phyloP scores from a whole-genome alignment of 2,888 invertebrate species.

The Oasisia sp. region DNA sequence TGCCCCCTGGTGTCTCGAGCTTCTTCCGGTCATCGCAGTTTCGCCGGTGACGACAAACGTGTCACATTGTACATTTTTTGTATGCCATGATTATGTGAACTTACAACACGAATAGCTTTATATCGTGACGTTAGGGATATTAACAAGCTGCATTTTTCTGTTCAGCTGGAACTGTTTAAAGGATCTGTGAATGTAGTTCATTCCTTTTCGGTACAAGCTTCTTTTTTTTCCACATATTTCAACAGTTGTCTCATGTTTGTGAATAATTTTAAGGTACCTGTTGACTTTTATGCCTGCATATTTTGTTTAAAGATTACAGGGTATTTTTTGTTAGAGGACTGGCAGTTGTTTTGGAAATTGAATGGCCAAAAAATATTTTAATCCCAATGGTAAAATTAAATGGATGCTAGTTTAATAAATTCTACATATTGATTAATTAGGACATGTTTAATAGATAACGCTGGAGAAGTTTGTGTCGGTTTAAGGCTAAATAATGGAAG shows the following conservation, averaged over 20 bases:
- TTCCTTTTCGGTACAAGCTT: background rate
- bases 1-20: background rate
- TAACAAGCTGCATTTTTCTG: background rate
- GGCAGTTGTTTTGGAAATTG: background rate
- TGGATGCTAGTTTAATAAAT: background rate
- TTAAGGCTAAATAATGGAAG: background rate
- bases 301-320: conserved; percentile 9
- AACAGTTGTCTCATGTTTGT: background rate
- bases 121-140: background rate
- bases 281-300: background rate
- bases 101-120: background rate
- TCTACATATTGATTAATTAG: background rate
- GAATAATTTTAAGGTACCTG: background rate
- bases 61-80: background rate
- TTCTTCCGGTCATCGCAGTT: background rate
- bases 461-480: no score
- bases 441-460: background rate
- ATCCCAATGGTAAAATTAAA: background rate
- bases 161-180: background rate
- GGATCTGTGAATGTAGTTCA: background rate
- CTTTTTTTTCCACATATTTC: background rate
- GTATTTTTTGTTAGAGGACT: background rate
- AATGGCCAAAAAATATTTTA: background rate
- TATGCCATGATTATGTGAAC: background rate
- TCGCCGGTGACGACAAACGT: background rate